Percentiles rank a stretch among this genome's conserved stretches.
Evolutionary conservation across 2,113 vertebrate species (phyloP).

Genomic region (Microtus richardsoni): DNA sequence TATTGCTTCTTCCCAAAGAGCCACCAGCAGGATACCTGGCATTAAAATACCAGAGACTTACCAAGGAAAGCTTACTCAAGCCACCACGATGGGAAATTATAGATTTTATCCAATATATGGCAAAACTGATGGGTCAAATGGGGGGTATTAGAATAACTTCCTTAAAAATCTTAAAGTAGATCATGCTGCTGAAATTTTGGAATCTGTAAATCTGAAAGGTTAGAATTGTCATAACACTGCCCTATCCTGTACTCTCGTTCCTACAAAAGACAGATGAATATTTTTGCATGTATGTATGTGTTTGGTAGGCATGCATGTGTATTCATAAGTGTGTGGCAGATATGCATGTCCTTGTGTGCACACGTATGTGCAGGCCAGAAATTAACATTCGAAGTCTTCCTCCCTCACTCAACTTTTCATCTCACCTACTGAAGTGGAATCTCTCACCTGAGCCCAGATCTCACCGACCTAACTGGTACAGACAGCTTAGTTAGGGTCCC

Average conservation of each 20-base stretch:
- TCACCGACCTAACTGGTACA: too few species aligned
- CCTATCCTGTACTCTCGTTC: not conserved
- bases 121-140: not conserved
- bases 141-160: not conserved
- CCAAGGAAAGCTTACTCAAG: not conserved
- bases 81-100: not conserved
- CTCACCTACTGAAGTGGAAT: not conserved
- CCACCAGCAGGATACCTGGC: not conserved
- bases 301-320: not conserved
- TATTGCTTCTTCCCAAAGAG: not conserved
- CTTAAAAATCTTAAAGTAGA: not conserved
- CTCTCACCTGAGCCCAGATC: not conserved
- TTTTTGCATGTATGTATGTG: not conserved
- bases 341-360: too few species aligned
- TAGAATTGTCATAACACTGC: not conserved
- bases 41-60: not conserved
- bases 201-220: constrained; percentile 6
- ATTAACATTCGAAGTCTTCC: not conserved
- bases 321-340: not conserved
- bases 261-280: not conserved
- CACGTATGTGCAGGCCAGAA: not conserved
- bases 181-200: constrained; percentile 16
- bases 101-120: not conserved
- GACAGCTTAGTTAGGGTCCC: not conserved
- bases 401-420: too few species aligned